Evolutionary conservation across 37 sponge, comb jelly and placozoan species (phyloP).

Genomic region (Axinella damicornis): DNA sequence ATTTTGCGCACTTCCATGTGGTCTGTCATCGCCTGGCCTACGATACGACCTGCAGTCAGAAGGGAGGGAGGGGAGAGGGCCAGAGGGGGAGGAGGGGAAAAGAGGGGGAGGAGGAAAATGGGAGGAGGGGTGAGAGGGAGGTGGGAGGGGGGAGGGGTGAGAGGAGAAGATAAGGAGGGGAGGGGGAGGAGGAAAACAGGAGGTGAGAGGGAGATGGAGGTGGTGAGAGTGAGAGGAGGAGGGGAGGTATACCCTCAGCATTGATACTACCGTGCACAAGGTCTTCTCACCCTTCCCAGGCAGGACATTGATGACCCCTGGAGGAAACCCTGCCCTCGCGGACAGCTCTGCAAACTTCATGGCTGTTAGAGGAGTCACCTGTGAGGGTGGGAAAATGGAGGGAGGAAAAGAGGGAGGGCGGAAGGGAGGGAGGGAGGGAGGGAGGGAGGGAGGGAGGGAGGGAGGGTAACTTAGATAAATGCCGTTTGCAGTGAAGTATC

Average conservation of each 20-base stretch:
- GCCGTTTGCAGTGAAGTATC: too few relatives aligned
- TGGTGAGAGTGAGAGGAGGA: too few relatives aligned
- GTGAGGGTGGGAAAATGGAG: neutral
- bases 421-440: neutral
- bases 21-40: conserved; percentile 86
- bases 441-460: neutral
- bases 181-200: too few relatives aligned
- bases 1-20: conserved; percentile 88
- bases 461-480: neutral
- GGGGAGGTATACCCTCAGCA: too few relatives aligned
- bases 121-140: too few relatives aligned
- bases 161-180: too few relatives aligned
- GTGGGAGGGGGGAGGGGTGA: too few relatives aligned
- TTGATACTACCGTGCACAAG: too few relatives aligned
- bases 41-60: conserved; percentile 66
- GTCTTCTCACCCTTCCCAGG: conserved; percentile 86
- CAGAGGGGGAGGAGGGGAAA: too few relatives aligned
- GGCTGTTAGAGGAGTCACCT: conserved; percentile 94
- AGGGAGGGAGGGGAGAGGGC: neutral
- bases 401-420: too few relatives aligned
- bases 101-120: too few relatives aligned
- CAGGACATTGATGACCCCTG: conserved; percentile 89
- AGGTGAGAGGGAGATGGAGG: too few relatives aligned
- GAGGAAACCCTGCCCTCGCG: conserved; percentile 90
- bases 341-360: conserved; percentile 93